Percentiles rank a stretch among this genome's conserved stretches.
Conservation (phyloP, 2,888 invertebrate species). For the Monopis laevigella region DNA sequence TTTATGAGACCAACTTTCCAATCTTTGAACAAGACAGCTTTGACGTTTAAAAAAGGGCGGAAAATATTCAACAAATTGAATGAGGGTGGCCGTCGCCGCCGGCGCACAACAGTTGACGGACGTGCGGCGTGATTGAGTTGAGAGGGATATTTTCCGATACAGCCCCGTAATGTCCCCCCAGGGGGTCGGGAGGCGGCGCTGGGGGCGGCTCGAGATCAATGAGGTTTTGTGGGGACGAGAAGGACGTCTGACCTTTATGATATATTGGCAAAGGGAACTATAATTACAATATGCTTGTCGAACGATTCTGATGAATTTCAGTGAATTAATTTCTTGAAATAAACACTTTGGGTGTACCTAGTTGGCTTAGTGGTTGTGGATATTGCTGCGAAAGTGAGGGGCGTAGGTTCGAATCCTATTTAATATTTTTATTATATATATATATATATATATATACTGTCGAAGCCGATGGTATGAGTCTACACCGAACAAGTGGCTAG, state of each 20-base stretch:
- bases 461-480: too few species aligned
- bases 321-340: too few species aligned
- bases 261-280: conserved; percentile 2
- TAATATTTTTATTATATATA: too few species aligned
- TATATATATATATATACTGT: too few species aligned
- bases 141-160: conserved; percentile 40
- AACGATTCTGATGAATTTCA: too few species aligned
- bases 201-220: conserved; percentile 23
- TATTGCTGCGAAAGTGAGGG: too few species aligned
- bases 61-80: conserved; percentile 6
- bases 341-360: too few species aligned
- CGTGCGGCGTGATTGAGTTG: conserved; percentile 56
- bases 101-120: conserved; percentile 50
- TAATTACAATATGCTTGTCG: neutral
- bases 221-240: conserved; percentile 28
- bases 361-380: too few species aligned
- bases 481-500: too few species aligned
- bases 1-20: too few species aligned
- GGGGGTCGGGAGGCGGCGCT: conserved; percentile 19
- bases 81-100: conserved; percentile 21
- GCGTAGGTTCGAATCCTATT: too few species aligned
- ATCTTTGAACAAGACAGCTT: neutral
- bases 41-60: neutral
- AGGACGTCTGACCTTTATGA: conserved; percentile 15
- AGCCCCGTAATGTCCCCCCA: conserved; percentile 46